Evolutionary conservation across 1,140 invertebrate species (phyloP), one percentile per base, ranked within the genome.

Genomic region (Spodoptera litura): DNA sequence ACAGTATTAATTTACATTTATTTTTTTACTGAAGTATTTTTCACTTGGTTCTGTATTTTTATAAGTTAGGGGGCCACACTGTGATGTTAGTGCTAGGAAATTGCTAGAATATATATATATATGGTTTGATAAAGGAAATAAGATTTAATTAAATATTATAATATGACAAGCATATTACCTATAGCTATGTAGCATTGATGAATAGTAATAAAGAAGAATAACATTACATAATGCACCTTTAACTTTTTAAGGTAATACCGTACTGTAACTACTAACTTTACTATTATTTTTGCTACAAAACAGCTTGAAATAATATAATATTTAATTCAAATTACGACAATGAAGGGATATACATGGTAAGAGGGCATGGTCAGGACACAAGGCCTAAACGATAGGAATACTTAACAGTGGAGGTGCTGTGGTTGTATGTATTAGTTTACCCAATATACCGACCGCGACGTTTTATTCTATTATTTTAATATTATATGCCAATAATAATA

Each of bases 71-170:
- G 70, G 75, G 78, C 70, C 56, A 62, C 53, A 58, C 84, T 85
- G 84, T 85, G 84, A 85, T 85, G 80, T 79, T 85, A 85, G 80
- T 70, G 62, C 72, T 83, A 85, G 78, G 56, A 80, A 76, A 79
- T 55, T 55, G 70, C n/a, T 79, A 79, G 51, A 51, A 38, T 73
- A 64, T 66, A 61, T 73, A 64, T 66, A 61, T 53, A 56, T 20
- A 56, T 55, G 66, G 27, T 73, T 79, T 64, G 44, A 35, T 9
- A 20, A 64, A 38, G 44, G 58, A 44, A 44, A 55, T 6, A 53
- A 52, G 13, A 20, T 2, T 15, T 27, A 35, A 38, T 55, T 15
- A 49, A 35, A 38, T 55, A 35, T 56, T 71, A 59, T 73, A 6
- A 31, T 44, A 44, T 44, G 4, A 44, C 38, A 44, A 44, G 38